Conservation (phyloP, 2,113 vertebrate genomes). For the Lepisosteus osseus region DNA sequence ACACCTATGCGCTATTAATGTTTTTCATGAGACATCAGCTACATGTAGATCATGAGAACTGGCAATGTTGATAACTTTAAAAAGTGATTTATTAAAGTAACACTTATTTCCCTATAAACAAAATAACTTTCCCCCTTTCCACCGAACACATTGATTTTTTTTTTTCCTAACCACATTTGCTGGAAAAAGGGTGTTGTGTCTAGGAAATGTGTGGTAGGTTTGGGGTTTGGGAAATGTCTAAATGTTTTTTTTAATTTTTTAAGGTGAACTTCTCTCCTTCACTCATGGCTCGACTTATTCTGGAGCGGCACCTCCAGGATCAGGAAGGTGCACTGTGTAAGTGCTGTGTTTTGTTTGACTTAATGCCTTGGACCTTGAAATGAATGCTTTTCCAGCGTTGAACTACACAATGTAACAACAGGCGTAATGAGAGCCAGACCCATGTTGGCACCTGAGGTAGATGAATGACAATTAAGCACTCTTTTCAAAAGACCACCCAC, state of each 20-base stretch:
- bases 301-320: slow-evolving; percentile 85
- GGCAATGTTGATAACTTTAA: slow-evolving; percentile 16
- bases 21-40: slow-evolving; percentile 46
- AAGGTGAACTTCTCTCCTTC: slow-evolving; percentile 92
- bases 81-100: no score
- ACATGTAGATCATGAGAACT: slow-evolving; percentile 13
- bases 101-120: no score
- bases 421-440: slow-evolving; percentile 68
- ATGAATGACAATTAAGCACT: slow-evolving; percentile 73
- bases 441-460: slow-evolving; percentile 61
- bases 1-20: slow-evolving; percentile 48
- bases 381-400: slow-evolving; percentile 25
- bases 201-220: no score
- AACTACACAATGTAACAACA: slow-evolving; percentile 48
- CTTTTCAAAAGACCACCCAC: slow-evolving; percentile 60
- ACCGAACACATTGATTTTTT: no score
- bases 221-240: no score
- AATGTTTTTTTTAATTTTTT: slow-evolving; percentile 24
- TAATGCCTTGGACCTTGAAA: slow-evolving; percentile 18
- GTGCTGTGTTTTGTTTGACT: slow-evolving; percentile 48
- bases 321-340: slow-evolving; percentile 74
- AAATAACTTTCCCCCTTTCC: no score
- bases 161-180: not conserved
- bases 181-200: not conserved
- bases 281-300: slow-evolving; percentile 85